Evolutionary conservation across 2,113 vertebrate genomes (phyloP).

Genomic region (Procavia capensis): DNA sequence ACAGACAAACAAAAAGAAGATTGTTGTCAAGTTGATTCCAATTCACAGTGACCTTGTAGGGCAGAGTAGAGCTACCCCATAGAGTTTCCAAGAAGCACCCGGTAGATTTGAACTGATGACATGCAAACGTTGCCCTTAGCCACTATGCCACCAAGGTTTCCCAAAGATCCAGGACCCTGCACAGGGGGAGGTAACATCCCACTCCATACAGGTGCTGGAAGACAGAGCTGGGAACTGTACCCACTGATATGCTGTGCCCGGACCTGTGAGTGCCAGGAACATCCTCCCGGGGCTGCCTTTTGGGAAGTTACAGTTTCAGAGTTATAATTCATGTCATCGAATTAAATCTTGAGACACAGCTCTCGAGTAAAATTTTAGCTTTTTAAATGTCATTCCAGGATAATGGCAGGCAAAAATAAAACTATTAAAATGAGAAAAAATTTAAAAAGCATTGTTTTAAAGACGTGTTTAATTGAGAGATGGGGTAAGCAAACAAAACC

Average conservation of each 20-base stretch:
- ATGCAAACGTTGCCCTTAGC: too few relatives aligned
- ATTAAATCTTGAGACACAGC: not conserved
- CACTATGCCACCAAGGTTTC: too few relatives aligned
- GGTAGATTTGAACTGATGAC: too few relatives aligned
- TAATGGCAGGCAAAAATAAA: not conserved
- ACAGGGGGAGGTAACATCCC: too few relatives aligned
- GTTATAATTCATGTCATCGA: not conserved
- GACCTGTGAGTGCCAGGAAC: not conserved
- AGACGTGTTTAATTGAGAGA: not conserved
- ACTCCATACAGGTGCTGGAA: fast-evolving
- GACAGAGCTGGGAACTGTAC: fast-evolving
- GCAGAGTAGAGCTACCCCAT: too few relatives aligned
- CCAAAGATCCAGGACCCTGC: too few relatives aligned
- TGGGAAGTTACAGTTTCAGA: not conserved
- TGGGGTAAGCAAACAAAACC: too few relatives aligned
- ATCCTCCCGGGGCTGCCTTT: fast-evolving
- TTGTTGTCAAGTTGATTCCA: too few relatives aligned
- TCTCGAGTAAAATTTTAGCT: not conserved
- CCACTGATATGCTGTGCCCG: fast-evolving
- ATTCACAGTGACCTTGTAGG: too few relatives aligned
- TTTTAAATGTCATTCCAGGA: not conserved
- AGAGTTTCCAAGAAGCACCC: too few relatives aligned
- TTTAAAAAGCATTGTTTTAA: not conserved
- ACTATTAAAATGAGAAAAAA: not conserved
- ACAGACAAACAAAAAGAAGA: too few relatives aligned